Conservation (phyloP, 2,113 vertebrate species). For the Lophius piscatorius region DNA sequence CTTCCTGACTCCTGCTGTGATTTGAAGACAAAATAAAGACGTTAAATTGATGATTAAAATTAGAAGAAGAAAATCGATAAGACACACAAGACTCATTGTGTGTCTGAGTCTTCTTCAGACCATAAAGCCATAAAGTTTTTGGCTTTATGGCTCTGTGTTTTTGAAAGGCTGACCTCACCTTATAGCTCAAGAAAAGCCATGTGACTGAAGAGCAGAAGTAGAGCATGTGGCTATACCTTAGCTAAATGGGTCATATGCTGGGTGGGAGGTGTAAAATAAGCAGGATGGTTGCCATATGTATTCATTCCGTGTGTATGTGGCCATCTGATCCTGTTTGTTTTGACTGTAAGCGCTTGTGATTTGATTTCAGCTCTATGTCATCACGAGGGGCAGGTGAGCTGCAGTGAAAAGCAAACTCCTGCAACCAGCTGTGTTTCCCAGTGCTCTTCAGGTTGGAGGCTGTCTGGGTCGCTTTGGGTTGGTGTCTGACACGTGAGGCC, state of each 20-base stretch:
- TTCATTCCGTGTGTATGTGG: slow-evolving; percentile 40
- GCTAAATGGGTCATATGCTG: slow-evolving; percentile 60
- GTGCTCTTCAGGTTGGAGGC: not conserved
- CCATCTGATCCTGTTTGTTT: slow-evolving; percentile 61
- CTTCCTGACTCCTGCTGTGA: not conserved
- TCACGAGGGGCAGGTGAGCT: slow-evolving; percentile 35
- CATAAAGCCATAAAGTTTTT: no score
- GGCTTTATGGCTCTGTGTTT: no score
- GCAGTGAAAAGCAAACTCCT: slow-evolving; percentile 43
- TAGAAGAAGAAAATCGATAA: no score
- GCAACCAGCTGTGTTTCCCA: slow-evolving; percentile 38
- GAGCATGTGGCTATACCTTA: slow-evolving; percentile 12
- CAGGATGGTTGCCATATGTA: slow-evolving; percentile 35
- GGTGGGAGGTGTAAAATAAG: slow-evolving; percentile 63
- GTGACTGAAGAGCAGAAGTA: slow-evolving; percentile 25
- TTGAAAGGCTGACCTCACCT: no score
- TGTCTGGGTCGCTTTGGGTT: not conserved
- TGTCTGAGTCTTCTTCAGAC: no score
- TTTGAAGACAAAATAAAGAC: not conserved
- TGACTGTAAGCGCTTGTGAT: slow-evolving; percentile 53
- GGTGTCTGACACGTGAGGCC: slow-evolving; percentile 44
- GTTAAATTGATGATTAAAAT: not conserved
- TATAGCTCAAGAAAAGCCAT: slow-evolving; percentile 26
- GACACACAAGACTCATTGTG: no score
- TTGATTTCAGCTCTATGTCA: slow-evolving; percentile 68